phyloP scores from a whole-genome alignment of 2,888 invertebrate species.

The Reticulitermes lucifugus region DNA sequence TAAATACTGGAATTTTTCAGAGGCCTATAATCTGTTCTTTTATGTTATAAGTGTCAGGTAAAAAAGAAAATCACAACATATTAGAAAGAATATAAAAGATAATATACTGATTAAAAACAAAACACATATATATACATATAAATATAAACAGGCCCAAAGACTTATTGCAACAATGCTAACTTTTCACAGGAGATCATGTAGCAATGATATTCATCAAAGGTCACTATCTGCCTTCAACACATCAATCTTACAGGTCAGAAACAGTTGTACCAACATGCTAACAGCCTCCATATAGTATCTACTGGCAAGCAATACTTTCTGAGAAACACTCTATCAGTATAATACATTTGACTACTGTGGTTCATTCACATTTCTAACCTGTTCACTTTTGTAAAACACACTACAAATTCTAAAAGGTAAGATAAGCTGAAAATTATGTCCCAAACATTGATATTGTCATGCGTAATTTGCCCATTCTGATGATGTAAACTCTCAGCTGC shows the following conservation, averaged over 20 bases:
- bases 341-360: no score
- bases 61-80: neutral
- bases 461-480: neutral
- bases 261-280: neutral
- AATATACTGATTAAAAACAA: neutral
- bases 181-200: neutral
- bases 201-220: constrained; percentile 3
- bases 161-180: neutral
- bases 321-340: neutral
- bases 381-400: no score
- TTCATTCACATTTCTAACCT: no score
- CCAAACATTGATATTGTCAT: neutral
- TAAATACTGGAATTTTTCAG: neutral
- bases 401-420: neutral
- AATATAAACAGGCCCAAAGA: neutral
- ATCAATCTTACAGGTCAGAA: neutral
- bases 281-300: neutral
- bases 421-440: neutral
- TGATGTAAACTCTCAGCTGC: neutral
- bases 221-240: neutral
- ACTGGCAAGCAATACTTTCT: neutral
- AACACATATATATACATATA: neutral
- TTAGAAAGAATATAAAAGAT: neutral
- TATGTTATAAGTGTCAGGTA: constrained; percentile 1
- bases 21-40: neutral